Evolutionary conservation across 1,140 invertebrate genomes (phyloP).

Genomic region (Pinna nobilis): DNA sequence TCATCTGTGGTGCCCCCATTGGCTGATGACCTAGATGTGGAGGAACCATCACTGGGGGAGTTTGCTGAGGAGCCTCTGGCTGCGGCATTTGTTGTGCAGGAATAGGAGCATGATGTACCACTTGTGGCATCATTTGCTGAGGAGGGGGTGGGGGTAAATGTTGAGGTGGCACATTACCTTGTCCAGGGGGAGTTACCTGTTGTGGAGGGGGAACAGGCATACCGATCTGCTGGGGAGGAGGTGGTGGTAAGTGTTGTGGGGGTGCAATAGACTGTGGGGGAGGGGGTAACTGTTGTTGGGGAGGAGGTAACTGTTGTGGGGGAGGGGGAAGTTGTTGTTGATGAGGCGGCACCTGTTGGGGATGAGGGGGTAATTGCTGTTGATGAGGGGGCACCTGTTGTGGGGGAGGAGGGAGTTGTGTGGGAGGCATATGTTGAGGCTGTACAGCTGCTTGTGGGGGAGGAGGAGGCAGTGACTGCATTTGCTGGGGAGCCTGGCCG

Average conservation of each 20-base stretch:
- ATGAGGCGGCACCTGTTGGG: background rate
- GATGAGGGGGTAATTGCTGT: background rate
- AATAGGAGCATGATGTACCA: background rate
- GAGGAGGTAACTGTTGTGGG: background rate
- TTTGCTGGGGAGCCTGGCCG: too few species aligned
- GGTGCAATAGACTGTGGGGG: background rate
- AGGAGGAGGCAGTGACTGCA: background rate
- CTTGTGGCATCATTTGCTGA: background rate
- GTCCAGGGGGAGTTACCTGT: background rate
- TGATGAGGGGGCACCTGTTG: background rate
- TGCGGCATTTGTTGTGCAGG: background rate
- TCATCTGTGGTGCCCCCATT: background rate
- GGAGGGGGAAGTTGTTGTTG: slow-evolving; percentile 9
- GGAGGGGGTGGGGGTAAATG: background rate
- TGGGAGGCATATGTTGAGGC: background rate
- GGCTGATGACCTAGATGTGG: slow-evolving; percentile 11
- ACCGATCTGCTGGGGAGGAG: slow-evolving; percentile 3
- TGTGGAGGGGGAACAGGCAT: background rate
- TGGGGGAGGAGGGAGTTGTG: background rate
- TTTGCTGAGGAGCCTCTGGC: background rate
- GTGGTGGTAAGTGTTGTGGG: background rate
- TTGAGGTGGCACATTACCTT: background rate
- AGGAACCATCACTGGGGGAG: background rate
- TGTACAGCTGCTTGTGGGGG: background rate
- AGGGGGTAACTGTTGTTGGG: background rate